These are phyloP conservation scores for Leptinotarsa peninsularis DNA, from an alignment of 2,888 invertebrate species.

Conservation along the genomic window DNA sequence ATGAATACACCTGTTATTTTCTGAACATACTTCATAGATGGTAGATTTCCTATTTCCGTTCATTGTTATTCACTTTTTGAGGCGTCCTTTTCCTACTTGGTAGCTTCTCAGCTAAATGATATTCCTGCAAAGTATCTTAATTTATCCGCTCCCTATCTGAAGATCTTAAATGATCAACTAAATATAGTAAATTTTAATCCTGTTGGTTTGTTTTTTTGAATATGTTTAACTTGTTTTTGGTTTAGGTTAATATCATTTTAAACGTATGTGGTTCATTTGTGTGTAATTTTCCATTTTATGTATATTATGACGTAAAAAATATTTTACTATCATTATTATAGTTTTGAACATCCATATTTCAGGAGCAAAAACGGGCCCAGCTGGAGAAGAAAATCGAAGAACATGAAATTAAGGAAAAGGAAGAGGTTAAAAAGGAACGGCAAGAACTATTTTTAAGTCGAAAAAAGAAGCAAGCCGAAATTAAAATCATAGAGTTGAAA, in stretches of 20 bases:
- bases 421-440: conserved; percentile 84
- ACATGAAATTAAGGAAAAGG: conserved; percentile 87
- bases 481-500: conserved; percentile 89
- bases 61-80: neutral
- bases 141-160: neutral
- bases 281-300: neutral
- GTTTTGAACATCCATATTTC: neutral
- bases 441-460: conserved; percentile 87
- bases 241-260: neutral
- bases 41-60: neutral
- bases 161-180: neutral
- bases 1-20: too few species aligned
- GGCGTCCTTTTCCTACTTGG: neutral
- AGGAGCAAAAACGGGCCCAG: conserved; percentile 83
- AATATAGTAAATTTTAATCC: neutral
- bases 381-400: conserved; percentile 95
- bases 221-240: conserved; percentile 7
- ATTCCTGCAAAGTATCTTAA: neutral
- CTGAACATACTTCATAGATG: neutral
- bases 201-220: neutral
- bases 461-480: conserved; percentile 88
- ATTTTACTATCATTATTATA: neutral
- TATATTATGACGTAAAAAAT: neutral
- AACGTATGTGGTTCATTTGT: neutral
- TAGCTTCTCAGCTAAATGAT: neutral